Evolutionary conservation across 2,797 vertebrate genomes (phyloP).

Genomic region (Carduelis carduelis): DNA sequence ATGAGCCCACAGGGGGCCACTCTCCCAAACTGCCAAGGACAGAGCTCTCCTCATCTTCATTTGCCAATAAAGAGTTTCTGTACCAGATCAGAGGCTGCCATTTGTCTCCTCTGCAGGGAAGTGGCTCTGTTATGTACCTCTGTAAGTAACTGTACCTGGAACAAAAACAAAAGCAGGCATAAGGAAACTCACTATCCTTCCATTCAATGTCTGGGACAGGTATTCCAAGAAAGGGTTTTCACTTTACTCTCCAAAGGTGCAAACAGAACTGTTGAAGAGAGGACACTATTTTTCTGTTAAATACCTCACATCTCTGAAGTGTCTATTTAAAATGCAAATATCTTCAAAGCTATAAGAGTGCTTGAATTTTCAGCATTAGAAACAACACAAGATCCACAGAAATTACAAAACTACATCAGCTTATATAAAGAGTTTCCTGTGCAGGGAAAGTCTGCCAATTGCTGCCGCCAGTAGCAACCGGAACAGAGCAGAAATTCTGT

Average conservation of each 20-base stretch:
- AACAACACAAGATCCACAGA: not conserved
- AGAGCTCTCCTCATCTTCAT: slow-evolving; percentile 81
- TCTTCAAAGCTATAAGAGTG: not conserved
- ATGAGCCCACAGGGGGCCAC: slow-evolving; percentile 44
- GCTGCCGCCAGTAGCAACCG: not conserved
- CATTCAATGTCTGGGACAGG: not conserved
- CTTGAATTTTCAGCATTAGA: not conserved
- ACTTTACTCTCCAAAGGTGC: not conserved
- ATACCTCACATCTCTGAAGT: not conserved
- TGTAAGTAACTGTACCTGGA: slow-evolving; percentile 84
- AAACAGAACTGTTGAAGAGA: not conserved
- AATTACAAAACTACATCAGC: not conserved
- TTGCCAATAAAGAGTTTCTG: slow-evolving; percentile 82
- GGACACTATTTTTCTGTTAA: not conserved
- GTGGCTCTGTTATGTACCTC: slow-evolving; percentile 78
- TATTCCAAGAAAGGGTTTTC: not conserved
- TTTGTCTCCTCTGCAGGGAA: slow-evolving; percentile 77
- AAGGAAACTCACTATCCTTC: not conserved
- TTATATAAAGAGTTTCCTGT: not conserved
- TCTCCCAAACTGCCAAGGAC: slow-evolving; percentile 77
- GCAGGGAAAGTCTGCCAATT: not conserved
- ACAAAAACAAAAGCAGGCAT: not conserved
- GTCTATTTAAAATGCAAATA: not conserved
- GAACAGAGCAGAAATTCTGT: not conserved
- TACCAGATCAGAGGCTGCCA: slow-evolving; percentile 87